These are phyloP conservation scores for Seriola rivoliana DNA, from an alignment of 2,113 vertebrate genomes.

Conservation along the genomic window DNA sequence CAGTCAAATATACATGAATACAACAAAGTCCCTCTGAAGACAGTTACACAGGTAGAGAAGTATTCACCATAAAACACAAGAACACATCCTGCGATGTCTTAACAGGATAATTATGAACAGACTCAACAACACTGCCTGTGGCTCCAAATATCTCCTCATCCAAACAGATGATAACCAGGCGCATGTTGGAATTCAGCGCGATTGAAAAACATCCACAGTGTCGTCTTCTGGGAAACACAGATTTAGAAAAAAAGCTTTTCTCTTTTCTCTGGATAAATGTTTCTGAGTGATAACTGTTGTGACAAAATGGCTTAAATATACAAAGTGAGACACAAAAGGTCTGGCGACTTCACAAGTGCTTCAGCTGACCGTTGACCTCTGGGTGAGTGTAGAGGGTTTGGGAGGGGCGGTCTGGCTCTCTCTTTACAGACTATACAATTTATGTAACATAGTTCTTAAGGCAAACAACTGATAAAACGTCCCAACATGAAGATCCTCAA, in stretches of 20 bases:
- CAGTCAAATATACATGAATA: conserved; percentile 11
- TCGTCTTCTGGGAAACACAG: conserved; percentile 14
- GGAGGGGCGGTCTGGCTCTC: background rate
- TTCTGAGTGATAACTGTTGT: conserved; percentile 8
- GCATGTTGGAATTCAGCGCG: conserved; percentile 45
- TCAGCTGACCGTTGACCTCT: conserved; percentile 36
- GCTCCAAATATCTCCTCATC: conserved; percentile 52
- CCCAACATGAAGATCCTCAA: background rate
- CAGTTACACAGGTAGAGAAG: conserved; percentile 79
- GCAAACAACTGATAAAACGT: conserved; percentile 43
- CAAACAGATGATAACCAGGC: conserved; percentile 46
- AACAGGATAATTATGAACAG: conserved; percentile 81
- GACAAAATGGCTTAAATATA: conserved; percentile 2
- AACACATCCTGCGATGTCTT: conserved; percentile 77
- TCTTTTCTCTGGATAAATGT: background rate
- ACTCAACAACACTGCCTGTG: conserved; percentile 60
- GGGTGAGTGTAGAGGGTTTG: background rate
- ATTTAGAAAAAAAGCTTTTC: background rate
- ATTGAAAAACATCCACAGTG: conserved; percentile 18
- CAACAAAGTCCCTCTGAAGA: conserved; percentile 37
- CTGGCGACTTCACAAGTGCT: background rate
- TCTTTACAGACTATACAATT: conserved; percentile 45
- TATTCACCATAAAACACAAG: conserved; percentile 78
- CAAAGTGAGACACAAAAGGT: background rate
- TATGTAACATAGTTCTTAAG: conserved; percentile 9